phyloP scores from a whole-genome alignment of 2,888 invertebrate genomes.

The Salticus scenicus region DNA sequence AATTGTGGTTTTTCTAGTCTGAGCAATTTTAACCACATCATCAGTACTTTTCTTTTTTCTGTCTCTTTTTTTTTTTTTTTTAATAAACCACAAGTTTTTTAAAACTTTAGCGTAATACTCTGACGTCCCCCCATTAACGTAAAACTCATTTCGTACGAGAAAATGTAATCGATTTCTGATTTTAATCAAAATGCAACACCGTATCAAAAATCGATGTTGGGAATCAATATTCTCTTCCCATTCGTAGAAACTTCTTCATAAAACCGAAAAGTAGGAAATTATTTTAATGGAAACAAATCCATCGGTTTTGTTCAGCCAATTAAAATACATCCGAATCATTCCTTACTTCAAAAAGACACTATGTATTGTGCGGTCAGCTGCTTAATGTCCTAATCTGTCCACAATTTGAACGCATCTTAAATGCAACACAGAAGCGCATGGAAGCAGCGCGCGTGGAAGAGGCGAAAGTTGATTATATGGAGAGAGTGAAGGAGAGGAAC shows the following conservation, averaged over 20 bases:
- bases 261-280: background rate
- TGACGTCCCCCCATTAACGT: too few relatives aligned
- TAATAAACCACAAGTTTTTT: too few relatives aligned
- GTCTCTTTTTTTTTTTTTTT: too few relatives aligned
- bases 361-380: background rate
- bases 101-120: too few relatives aligned
- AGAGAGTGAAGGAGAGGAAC: constrained; percentile 44
- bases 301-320: background rate
- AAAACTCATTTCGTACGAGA: background rate
- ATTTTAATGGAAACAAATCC: constrained; percentile 6
- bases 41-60: too few relatives aligned
- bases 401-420: constrained; percentile 44
- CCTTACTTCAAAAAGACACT: background rate
- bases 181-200: constrained; percentile 2
- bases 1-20: too few relatives aligned
- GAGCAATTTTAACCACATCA: too few relatives aligned
- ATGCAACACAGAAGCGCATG: too few relatives aligned
- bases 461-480: constrained; percentile 58
- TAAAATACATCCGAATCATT: background rate
- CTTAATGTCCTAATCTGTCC: constrained; percentile 42
- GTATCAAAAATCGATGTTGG: background rate
- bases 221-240: background rate
- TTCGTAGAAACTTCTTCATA: too few relatives aligned
- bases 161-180: background rate
- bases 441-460: constrained; percentile 26